phyloP scores from a whole-genome alignment of 2,888 invertebrate species.

The Rutpela maculata region DNA sequence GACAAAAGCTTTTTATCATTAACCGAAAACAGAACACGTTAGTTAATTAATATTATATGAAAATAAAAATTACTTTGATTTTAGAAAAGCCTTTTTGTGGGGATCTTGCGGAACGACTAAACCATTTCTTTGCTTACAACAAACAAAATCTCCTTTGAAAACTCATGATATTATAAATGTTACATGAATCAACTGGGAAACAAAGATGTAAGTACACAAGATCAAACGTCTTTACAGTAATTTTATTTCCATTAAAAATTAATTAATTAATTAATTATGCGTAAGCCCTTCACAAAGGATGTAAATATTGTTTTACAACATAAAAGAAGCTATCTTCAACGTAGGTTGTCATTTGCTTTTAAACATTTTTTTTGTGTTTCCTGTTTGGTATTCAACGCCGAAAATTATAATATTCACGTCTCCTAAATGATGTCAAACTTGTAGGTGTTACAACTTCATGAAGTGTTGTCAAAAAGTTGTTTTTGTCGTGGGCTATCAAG shows the following conservation, averaged over 20 bases:
- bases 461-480: neutral
- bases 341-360: too few species aligned
- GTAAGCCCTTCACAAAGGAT: too few species aligned
- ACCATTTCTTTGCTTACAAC: neutral
- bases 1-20: neutral
- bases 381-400: neutral
- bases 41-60: neutral
- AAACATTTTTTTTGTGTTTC: neutral
- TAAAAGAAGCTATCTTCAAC: too few species aligned
- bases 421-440: neutral
- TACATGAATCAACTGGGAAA: too few species aligned
- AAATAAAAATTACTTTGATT: neutral
- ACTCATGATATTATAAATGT: too few species aligned
- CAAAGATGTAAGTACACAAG: too few species aligned
- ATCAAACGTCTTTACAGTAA: neutral
- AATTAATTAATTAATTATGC: too few species aligned
- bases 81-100: neutral
- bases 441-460: neutral
- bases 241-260: neutral
- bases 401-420: neutral
- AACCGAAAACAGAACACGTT: neutral
- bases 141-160: too few species aligned
- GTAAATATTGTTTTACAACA: too few species aligned
- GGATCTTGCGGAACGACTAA: neutral
- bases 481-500: neutral